These are phyloP conservation scores for Pelmatolapia mariae DNA, from an alignment of 2,113 vertebrate genomes.

Conservation along the genomic window DNA sequence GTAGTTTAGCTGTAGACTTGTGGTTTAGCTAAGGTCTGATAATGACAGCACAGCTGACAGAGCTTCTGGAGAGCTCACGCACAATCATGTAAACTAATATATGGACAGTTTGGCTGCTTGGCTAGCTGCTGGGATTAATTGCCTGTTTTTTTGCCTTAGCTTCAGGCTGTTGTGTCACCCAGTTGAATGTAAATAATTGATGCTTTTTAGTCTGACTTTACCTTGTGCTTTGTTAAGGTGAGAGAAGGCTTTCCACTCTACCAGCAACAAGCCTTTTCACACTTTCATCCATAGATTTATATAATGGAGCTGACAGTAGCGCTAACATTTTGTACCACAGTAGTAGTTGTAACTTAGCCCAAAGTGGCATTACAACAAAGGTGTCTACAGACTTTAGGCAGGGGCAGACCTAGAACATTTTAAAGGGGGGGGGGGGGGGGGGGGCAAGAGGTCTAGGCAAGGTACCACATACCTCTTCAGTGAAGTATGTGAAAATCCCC, in stretches of 20 bases:
- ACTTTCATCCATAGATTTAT: background rate
- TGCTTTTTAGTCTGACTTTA: background rate
- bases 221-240: background rate
- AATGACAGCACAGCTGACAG: background rate
- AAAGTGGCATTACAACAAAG: background rate
- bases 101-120: background rate
- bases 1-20: background rate
- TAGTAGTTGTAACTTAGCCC: background rate
- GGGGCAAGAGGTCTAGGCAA: too few species aligned
- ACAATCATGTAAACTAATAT: background rate
- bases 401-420: too few species aligned
- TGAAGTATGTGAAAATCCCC: background rate
- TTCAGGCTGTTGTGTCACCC: background rate
- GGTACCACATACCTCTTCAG: too few species aligned
- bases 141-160: background rate
- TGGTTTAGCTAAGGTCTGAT: background rate
- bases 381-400: too few species aligned
- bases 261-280: background rate
- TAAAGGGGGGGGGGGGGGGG: too few species aligned
- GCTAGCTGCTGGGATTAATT: background rate
- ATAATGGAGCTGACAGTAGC: background rate
- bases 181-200: constrained; percentile 13
- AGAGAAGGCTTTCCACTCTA: background rate
- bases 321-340: background rate
- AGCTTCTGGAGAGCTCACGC: background rate